Base-by-base conservation (phyloP, 2,888 invertebrate genomes). In the Chironomus riparius region DNA sequence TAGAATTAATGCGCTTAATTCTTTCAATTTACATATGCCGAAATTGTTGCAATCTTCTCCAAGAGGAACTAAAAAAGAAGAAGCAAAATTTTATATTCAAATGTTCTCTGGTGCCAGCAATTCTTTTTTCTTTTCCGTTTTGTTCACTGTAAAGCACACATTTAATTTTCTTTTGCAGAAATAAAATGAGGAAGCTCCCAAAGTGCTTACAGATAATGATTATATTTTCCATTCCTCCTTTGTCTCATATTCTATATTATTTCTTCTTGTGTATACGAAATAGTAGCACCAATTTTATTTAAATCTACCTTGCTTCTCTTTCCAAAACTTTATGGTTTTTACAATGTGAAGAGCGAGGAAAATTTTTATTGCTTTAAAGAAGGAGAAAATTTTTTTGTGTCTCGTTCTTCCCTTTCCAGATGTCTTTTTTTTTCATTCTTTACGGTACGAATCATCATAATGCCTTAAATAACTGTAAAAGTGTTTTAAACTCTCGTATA, bases 41-140 rank as follows among this genome's bases (percentile, higher is more conserved):
- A 38, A 38, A 38, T 38, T 38, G 38, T 38, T 38, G 38, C 38
- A 38, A 38, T 38, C 10, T 38, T 38, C 38, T 38, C 2, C 4
- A 56, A 4, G 5, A 13, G 56, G n/a, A 56, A n/a, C 2, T n/a
- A 56, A 15, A 18, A 56, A 18, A 15, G 15, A 18, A 3, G 15
- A 56, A 15, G n/a, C 38, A 38, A 28, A 68, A 15, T 68, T 68
- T 62, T 62, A 21, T 62, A 21, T 62, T 62, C n/a, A 24, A 68
- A 24, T 68, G 24, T 70, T 38, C 47, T 70, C 21, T 70, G 70
- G 70, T 70, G 70, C 47, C 70, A 70, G 70, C 65, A 21, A 38
- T 47, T 47, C 47, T 70, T 70, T 48, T 47, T 38, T 3, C 7
- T 70, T 48, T 47, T 38, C 13, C 7, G 10, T 70, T 47, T 6